Percentiles rank a stretch among this genome's conserved stretches.
These are phyloP conservation scores for Tachypleus tridentatus DNA, from an alignment of 1,140 invertebrate genomes.

Conservation along the genomic window DNA sequence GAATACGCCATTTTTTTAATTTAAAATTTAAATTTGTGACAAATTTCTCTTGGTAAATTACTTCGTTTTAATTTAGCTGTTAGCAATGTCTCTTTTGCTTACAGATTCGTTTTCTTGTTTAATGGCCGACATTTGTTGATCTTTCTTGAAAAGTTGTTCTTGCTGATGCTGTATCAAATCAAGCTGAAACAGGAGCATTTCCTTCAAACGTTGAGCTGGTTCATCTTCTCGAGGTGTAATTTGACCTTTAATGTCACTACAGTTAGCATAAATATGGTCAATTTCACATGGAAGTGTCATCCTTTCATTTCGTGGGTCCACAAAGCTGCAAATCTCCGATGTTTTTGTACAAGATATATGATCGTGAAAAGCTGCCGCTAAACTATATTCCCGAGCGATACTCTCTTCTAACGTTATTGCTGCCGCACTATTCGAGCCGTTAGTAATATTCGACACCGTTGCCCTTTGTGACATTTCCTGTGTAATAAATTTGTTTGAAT, in stretches of 20 bases:
- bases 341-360: constrained; percentile 30
- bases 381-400: constrained; percentile 21
- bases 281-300: constrained; percentile 35
- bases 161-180: constrained; percentile 60
- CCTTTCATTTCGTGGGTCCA: constrained; percentile 1
- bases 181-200: constrained; percentile 52
- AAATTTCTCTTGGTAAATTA: no score
- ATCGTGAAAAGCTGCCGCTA: constrained; percentile 29
- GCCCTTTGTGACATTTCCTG: no score
- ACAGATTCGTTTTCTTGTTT: constrained; percentile 52
- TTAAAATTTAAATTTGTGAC: no score
- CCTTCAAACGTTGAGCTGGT: constrained; percentile 37
- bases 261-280: constrained; percentile 44
- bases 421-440: not conserved
- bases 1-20: no score
- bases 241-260: constrained; percentile 35
- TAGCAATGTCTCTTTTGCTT: not conserved
- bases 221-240: constrained; percentile 13
- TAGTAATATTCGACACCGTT: no score
- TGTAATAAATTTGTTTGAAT: no score
- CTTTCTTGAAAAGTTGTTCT: constrained; percentile 52
- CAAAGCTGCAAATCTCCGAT: constrained; percentile 8
- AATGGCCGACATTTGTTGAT: constrained; percentile 46
- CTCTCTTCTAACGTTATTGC: not conserved
- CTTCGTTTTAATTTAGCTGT: no score